Conservation (phyloP, 2,888 invertebrate genomes). For the Mesoligia furuncula region DNA sequence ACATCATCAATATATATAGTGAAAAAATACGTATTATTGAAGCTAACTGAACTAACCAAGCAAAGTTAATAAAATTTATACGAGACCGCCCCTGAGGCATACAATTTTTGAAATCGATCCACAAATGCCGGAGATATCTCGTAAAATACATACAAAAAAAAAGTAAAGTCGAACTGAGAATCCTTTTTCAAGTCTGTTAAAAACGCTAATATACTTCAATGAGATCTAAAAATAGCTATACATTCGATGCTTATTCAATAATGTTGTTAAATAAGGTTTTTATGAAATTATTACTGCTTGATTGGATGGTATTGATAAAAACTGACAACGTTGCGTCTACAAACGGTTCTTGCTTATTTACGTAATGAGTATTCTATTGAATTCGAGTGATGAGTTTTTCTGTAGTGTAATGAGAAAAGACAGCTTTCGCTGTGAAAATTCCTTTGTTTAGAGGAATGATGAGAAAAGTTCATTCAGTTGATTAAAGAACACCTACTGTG, state of each 20-base stretch:
- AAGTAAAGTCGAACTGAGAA: neutral
- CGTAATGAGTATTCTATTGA: slow-evolving; percentile 72
- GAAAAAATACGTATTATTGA: neutral
- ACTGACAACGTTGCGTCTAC: slow-evolving; percentile 68
- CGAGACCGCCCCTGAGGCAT: no score
- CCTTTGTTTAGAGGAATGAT: slow-evolving; percentile 66
- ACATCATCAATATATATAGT: no score
- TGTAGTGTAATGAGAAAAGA: slow-evolving; percentile 69
- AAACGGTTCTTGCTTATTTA: slow-evolving; percentile 68
- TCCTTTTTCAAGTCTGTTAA: neutral
- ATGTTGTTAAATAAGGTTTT: slow-evolving; percentile 37
- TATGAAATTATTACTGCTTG: slow-evolving; percentile 40
- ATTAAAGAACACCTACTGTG: slow-evolving; percentile 37
- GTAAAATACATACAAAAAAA: neutral
- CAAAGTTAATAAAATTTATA: no score
- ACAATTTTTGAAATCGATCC: neutral
- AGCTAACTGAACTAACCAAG: no score
- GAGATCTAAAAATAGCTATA: slow-evolving; percentile 26
- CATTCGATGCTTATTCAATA: slow-evolving; percentile 37
- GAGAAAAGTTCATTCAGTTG: slow-evolving; percentile 67
- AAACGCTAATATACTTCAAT: slow-evolving; percentile 29
- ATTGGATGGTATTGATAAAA: slow-evolving; percentile 63
- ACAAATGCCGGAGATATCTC: no score
- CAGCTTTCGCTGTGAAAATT: slow-evolving; percentile 73
- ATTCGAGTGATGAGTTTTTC: slow-evolving; percentile 74